These are phyloP conservation scores for Lacerta agilis DNA, from an alignment of 2,797 vertebrate genomes.

Conservation along the genomic window DNA sequence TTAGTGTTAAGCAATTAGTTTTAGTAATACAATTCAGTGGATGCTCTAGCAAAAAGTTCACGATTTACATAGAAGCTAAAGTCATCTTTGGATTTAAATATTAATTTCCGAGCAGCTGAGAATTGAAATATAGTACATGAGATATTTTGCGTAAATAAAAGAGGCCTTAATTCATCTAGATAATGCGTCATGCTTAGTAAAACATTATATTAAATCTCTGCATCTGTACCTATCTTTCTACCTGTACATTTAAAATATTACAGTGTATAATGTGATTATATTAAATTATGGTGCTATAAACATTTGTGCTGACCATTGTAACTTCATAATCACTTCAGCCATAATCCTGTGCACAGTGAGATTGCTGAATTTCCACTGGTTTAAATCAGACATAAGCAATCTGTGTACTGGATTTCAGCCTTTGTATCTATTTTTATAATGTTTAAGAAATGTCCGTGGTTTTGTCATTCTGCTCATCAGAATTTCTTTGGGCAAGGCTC, in stretches of 20 bases:
- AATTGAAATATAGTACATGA: neutral
- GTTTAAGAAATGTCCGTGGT: constrained; percentile 14
- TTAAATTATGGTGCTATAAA: constrained; percentile 24
- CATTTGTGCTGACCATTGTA: neutral
- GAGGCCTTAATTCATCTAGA: constrained; percentile 8
- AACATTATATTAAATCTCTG: neutral
- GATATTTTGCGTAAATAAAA: constrained; percentile 34
- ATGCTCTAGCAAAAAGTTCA: constrained; percentile 26
- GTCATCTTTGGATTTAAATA: constrained; percentile 45
- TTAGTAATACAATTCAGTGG: constrained; percentile 34
- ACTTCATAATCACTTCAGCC: neutral
- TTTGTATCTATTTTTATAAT: constrained; percentile 17
- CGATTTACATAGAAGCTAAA: constrained; percentile 45
- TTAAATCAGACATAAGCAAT: neutral
- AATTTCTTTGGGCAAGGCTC: constrained; percentile 28
- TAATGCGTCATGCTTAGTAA: constrained; percentile 20
- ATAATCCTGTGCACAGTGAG: neutral
- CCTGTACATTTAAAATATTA: constrained; percentile 11
- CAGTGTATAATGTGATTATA: neutral
- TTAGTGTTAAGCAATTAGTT: constrained; percentile 29
- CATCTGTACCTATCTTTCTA: neutral
- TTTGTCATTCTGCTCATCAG: constrained; percentile 38
- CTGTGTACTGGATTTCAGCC: neutral
- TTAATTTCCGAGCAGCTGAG: constrained; percentile 32
- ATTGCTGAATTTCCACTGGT: neutral